Evolutionary conservation across 2,888 invertebrate genomes (phyloP).

Genomic region (Aleiodes alternator): DNA sequence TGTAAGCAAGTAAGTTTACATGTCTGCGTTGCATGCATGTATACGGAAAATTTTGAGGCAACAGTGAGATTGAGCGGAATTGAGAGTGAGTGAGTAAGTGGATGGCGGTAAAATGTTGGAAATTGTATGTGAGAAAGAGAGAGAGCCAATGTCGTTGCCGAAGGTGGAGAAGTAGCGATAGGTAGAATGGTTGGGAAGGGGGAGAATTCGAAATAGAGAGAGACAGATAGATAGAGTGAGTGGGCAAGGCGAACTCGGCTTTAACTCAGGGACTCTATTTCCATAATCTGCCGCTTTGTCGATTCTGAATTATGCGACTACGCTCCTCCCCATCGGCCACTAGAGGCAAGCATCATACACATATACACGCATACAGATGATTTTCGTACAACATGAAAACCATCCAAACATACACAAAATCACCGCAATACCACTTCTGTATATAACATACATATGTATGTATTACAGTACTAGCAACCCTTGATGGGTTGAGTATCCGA

Average conservation of each 20-base stretch:
- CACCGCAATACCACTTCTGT: slow-evolving; percentile 26
- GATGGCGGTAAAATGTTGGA: slow-evolving; percentile 17
- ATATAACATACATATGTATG: neutral
- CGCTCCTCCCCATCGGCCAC: slow-evolving; percentile 55
- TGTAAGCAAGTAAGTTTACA: slow-evolving; percentile 21
- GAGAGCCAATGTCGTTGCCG: slow-evolving; percentile 32
- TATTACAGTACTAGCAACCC: slow-evolving; percentile 30
- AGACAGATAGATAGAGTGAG: slow-evolving; percentile 51
- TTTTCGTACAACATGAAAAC: slow-evolving; percentile 50
- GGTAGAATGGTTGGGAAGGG: slow-evolving; percentile 21
- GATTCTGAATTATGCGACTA: slow-evolving; percentile 75
- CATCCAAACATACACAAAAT: slow-evolving; percentile 33
- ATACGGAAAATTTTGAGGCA: slow-evolving; percentile 32
- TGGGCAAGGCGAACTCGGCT: slow-evolving; percentile 60
- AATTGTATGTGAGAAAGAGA: slow-evolving; percentile 46
- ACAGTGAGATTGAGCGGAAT: slow-evolving; percentile 44
- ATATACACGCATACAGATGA: slow-evolving; percentile 1
- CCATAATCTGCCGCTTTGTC: slow-evolving; percentile 76
- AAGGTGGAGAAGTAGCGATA: slow-evolving; percentile 40
- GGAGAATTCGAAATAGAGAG: slow-evolving; percentile 51
- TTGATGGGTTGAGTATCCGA: slow-evolving; percentile 68
- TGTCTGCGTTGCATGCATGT: slow-evolving; percentile 37
- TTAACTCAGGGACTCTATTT: slow-evolving; percentile 74
- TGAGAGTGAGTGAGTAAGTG: slow-evolving; percentile 46
- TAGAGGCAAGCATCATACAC: slow-evolving; percentile 3